Conservation (phyloP, 2,888 invertebrate genomes). For the Pheosia gnoma region DNA sequence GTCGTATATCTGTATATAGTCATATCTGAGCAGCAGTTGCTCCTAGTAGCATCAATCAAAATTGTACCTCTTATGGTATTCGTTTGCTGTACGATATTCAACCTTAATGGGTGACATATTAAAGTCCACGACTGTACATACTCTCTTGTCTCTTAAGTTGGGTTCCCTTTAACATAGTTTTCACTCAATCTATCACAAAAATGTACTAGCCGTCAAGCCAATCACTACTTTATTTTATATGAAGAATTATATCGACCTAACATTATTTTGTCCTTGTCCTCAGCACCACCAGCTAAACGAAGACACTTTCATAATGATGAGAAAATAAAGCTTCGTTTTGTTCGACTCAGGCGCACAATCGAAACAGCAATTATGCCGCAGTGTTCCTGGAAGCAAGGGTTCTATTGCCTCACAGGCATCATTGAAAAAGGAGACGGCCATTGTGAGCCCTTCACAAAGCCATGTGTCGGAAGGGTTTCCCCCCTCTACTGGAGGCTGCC, state of each 20-base stretch:
- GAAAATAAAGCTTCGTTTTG: slow-evolving; percentile 10
- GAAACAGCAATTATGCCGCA: slow-evolving; percentile 47
- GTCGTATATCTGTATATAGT: too few species aligned
- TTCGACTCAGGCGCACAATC: slow-evolving; percentile 12
- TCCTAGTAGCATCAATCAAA: too few species aligned
- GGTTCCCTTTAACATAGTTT: too few species aligned
- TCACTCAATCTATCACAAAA: too few species aligned
- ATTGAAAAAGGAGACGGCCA: slow-evolving; percentile 50
- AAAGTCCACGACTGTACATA: too few species aligned
- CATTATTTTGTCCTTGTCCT: slow-evolving; percentile 24
- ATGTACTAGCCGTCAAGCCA: too few species aligned
- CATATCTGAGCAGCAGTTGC: too few species aligned
- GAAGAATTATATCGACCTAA: neutral
- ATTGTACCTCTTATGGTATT: too few species aligned
- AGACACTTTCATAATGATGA: slow-evolving; percentile 32
- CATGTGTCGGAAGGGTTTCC: slow-evolving; percentile 57
- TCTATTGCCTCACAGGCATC: slow-evolving; percentile 59
- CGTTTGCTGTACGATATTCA: too few species aligned
- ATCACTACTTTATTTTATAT: too few species aligned
- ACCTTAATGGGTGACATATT: too few species aligned
- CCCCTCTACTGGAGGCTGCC: slow-evolving; percentile 73
- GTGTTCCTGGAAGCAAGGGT: slow-evolving; percentile 54
- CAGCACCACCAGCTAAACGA: slow-evolving; percentile 30
- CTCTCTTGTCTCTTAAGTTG: too few species aligned
- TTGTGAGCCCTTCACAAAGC: slow-evolving; percentile 59